These are phyloP conservation scores for Megaceryle torquata DNA, from an alignment of 2,113 vertebrate species.

Conservation along the genomic window DNA sequence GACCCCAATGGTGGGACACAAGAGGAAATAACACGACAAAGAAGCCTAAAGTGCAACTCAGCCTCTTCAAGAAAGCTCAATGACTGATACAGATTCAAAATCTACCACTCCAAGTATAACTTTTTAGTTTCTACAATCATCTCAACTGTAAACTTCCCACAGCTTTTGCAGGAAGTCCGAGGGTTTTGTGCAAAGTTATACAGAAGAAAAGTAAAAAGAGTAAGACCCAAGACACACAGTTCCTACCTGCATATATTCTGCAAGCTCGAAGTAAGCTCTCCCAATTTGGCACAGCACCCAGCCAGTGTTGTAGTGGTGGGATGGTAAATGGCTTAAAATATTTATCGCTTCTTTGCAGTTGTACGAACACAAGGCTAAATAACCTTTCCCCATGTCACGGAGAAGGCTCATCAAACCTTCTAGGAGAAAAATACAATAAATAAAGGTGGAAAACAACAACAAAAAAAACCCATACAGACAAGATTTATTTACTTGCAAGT, in stretches of 20 bases:
- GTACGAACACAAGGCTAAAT: constrained; percentile 94
- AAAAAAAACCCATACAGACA: neutral
- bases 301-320: constrained; percentile 97
- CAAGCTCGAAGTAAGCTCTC: constrained; percentile 94
- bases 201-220: neutral
- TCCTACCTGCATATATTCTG: constrained; percentile 95
- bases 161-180: neutral
- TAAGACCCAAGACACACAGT: too few species aligned
- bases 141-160: neutral
- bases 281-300: constrained; percentile 97
- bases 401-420: constrained; percentile 96
- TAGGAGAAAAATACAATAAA: constrained; percentile 76
- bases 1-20: neutral
- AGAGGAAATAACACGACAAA: neutral
- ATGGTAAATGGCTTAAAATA: constrained; percentile 91
- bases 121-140: neutral
- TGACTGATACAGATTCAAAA: neutral
- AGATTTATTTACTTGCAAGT: neutral
- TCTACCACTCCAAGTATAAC: neutral
- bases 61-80: neutral
- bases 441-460: constrained; percentile 1
- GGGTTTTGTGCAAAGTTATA: neutral
- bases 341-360: constrained; percentile 95
- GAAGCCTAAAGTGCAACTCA: neutral
- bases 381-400: constrained; percentile 94